Evolutionary conservation across 2,797 vertebrate genomes (phyloP), one percentile per base, ranked within the genome.

Genomic region (Atherinosoma microstoma): DNA sequence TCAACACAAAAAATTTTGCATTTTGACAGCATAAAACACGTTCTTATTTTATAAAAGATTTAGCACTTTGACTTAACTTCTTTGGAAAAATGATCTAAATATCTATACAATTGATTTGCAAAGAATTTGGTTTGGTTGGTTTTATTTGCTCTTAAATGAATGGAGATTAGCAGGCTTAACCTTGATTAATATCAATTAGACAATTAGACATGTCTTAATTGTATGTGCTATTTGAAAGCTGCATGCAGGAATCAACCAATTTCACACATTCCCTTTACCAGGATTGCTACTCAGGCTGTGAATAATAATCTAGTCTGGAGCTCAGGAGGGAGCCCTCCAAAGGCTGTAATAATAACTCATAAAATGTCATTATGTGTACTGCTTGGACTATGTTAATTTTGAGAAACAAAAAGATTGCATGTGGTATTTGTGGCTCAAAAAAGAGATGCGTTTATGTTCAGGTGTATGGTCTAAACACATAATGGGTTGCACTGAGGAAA

Each of bases 231-330:
- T 22, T 20, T 58, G 45, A 42, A 51, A 16, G 27, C 45, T 47
- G 18, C 1, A 47, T 0, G 27, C n/a, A 15, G 53, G 18, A 67
- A 32, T 58, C 30, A 24, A 67, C 35, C 20, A 42, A 45, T 67
- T 67, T 67, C 40, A 57, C 53, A 45, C 53, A 40, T 65, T 65
- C 32, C 42, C 16, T 45, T 40, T 40, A 27, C 11, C 15, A 38
- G 49, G 7, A 38, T 12, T 56, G 27, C 24, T 29, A 29, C n/a
- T 53, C 22, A 53, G 22, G 22, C 36, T 38, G 10, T 12, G 36
- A 38, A 38, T 13, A 16, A 54, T 35, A 61, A 54, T 61, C 4
- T 42, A 18, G 18, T 34, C 58, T 35, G 30, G 24, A 15, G 34
- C 5, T 61, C 6, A 64, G 11, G 20, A 22, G 36, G 22, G 34